Evolutionary conservation across 2,113 vertebrate species (phyloP).

Genomic region (Gavialis gangeticus): DNA sequence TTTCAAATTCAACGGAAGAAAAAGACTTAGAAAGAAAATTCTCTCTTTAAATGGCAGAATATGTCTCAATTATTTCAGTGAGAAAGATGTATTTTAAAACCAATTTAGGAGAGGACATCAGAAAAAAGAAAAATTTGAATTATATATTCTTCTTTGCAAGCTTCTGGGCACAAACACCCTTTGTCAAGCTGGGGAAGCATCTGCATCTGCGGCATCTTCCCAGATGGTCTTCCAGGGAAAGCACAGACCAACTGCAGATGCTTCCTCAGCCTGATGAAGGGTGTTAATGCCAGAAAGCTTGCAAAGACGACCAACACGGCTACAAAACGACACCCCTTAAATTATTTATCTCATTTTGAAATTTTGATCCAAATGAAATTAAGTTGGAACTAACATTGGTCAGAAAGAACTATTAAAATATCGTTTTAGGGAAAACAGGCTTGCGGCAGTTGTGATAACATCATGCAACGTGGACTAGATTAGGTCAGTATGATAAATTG

Average conservation of each 20-base stretch:
- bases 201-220: too few species aligned
- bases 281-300: too few species aligned
- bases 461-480: background rate
- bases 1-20: background rate
- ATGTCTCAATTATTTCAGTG: background rate
- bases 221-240: too few species aligned
- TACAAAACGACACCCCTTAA: too few species aligned
- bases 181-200: too few species aligned
- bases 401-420: conserved; percentile 5
- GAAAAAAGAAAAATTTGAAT: background rate
- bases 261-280: too few species aligned
- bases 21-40: background rate
- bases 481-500: background rate
- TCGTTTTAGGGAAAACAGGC: background rate
- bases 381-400: background rate
- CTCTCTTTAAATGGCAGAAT: background rate
- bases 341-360: background rate
- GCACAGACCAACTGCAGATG: too few species aligned
- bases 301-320: too few species aligned
- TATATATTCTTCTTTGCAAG: background rate
- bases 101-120: background rate
- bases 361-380: background rate
- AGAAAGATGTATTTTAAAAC: background rate
- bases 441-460: background rate
- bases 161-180: too few species aligned